Evolutionary conservation across 2,888 invertebrate genomes (phyloP).

Genomic region (Axea sp.): DNA sequence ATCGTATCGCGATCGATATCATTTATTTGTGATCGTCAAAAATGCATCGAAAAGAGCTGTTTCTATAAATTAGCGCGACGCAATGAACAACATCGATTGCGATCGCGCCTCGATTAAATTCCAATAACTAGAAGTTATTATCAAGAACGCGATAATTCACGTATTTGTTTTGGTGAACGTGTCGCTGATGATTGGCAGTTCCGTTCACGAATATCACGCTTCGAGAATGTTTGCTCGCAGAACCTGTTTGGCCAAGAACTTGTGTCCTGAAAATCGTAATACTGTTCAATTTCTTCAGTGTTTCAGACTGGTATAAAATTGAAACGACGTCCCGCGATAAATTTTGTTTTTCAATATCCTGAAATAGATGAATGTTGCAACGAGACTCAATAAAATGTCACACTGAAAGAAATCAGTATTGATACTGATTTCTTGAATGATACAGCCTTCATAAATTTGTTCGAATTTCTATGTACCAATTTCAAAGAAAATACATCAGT

Average conservation of each 20-base stretch:
- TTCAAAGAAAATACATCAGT: too few relatives aligned
- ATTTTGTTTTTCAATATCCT: too few relatives aligned
- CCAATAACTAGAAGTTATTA: slow-evolving; percentile 32
- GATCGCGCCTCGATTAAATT: slow-evolving; percentile 35
- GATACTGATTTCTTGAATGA: too few relatives aligned
- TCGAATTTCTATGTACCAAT: too few relatives aligned
- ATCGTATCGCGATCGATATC: too few relatives aligned
- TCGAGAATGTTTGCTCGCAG: slow-evolving; percentile 66
- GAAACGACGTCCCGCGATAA: background rate
- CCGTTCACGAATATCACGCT: slow-evolving; percentile 28
- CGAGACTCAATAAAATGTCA: too few relatives aligned
- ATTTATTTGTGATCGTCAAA: too few relatives aligned
- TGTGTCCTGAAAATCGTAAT: slow-evolving; percentile 1
- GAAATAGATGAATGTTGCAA: too few relatives aligned
- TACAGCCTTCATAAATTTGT: too few relatives aligned
- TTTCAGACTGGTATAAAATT: too few relatives aligned
- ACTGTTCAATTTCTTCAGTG: too few relatives aligned
- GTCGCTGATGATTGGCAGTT: slow-evolving; percentile 30
- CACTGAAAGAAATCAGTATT: too few relatives aligned
- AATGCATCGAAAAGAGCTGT: background rate
- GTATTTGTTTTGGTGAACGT: slow-evolving; percentile 17
- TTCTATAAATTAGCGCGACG: slow-evolving; percentile 2
- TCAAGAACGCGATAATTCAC: slow-evolving; percentile 31
- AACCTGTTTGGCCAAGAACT: slow-evolving; percentile 68
- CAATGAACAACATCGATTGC: slow-evolving; percentile 11